Evolutionary conservation across 2,113 vertebrate species (phyloP), one percentile per base, ranked within the genome.

Genomic region (Cebidichthys violaceus): DNA sequence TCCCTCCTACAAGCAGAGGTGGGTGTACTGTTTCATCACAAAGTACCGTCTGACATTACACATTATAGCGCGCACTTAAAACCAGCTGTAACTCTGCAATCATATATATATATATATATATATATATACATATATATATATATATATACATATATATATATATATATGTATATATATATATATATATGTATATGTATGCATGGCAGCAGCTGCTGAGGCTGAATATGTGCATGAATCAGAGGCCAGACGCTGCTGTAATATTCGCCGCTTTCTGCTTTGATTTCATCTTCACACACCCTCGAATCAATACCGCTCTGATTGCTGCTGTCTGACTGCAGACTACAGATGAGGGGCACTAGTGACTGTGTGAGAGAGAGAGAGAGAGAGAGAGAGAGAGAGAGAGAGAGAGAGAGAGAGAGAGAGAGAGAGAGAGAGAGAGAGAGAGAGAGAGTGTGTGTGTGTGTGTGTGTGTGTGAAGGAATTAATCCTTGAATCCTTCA

Each of bases 1-100:
- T 99, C 98, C 94, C 97, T 97, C 95, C 98, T 99, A 89, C 54
- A 88, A 87, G 84, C 9, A 85, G 90, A 70, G 31, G 59, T 1
- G 60, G 31, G 47, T 5, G 6, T 29, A n/a, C 14, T 27, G n/a
- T 64, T 79, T 57, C 62, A 68, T 35, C 6, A 31, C 22, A 8
- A n/a, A 52, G 47, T 31, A 37, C 39, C 61, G 55, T 17, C 59
- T 29, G 35, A 47, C 45, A 31, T 33, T 37, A 54, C 41, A 60
- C 45, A 39, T 2, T 2, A 78, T 4, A 0, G 39, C 43, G 59
- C 35, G 57, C 41, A 20, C 18, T 39, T 2, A 60, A 13, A 22
- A 73, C 35, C 64, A 73, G 35, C 41, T 80, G 0, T 70, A 62
- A 81, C 27, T 62, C 82, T 35, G 35, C 24, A 45, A 27, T 14